These are phyloP conservation scores for Leucophenga maculata DNA, from an alignment of 2,888 invertebrate genomes.

Conservation along the genomic window DNA sequence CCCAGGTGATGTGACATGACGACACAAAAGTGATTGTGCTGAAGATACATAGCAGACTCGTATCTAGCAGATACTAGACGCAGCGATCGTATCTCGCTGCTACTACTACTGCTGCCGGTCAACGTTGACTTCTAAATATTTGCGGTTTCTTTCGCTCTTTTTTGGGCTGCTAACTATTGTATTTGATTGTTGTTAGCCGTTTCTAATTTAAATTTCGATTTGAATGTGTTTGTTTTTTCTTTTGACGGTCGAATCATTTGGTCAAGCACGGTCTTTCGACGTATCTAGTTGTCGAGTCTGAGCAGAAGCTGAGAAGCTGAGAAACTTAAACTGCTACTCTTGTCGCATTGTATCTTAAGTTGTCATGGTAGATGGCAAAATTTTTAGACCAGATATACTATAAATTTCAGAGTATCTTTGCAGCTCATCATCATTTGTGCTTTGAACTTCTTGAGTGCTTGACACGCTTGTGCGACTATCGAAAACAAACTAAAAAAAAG, in stretches of 20 bases:
- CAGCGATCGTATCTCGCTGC: neutral
- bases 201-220: conserved; percentile 60
- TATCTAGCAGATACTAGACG: neutral
- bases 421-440: conserved; percentile 71
- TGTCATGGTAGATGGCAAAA: neutral
- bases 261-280: conserved; percentile 37
- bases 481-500: conserved; percentile 15
- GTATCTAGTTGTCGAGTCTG: conserved; percentile 42
- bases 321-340: neutral
- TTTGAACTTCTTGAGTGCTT: conserved; percentile 69
- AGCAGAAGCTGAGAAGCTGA: neutral
- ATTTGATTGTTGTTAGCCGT: conserved; percentile 18
- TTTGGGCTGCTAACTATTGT: conserved; percentile 6
- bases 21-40: conserved; percentile 37
- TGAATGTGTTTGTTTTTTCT: conserved; percentile 51
- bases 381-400: conserved; percentile 58
- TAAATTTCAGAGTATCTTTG: conserved; percentile 69
- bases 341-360: neutral
- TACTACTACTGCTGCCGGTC: conserved; percentile 15
- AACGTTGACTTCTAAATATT: conserved; percentile 34
- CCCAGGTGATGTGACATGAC: conserved; percentile 45
- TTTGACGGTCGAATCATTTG: conserved; percentile 21
- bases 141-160: conserved; percentile 34
- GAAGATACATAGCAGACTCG: neutral
- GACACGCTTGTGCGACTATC: conserved; percentile 54